These are phyloP conservation scores for Yponomeuta sedellus DNA, from an alignment of 2,888 invertebrate genomes.

Conservation along the genomic window DNA sequence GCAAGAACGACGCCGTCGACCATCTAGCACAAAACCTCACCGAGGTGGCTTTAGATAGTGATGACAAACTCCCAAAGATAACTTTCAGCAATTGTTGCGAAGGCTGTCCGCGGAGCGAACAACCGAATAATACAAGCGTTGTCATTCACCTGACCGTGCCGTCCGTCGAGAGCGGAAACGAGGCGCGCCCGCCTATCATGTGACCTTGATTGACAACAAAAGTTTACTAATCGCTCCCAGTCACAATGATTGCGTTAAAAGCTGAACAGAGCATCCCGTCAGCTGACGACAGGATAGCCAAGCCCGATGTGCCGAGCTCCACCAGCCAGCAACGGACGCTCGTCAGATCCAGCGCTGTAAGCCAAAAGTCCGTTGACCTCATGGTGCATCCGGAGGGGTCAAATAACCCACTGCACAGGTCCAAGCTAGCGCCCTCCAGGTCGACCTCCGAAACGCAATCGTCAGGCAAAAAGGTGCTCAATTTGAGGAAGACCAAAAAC, in stretches of 20 bases:
- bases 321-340: conserved; percentile 68
- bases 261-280: conserved; percentile 53
- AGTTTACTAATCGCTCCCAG: conserved; percentile 20
- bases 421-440: conserved; percentile 63
- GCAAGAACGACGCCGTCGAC: conserved; percentile 43
- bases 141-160: conserved; percentile 65
- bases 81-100: conserved; percentile 71
- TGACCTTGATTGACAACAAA: conserved; percentile 33
- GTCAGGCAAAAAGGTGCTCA: conserved; percentile 60
- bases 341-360: conserved; percentile 78
- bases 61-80: conserved; percentile 63
- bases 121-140: conserved; percentile 51
- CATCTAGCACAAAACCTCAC: conserved; percentile 51
- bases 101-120: conserved; percentile 38
- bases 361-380: conserved; percentile 78
- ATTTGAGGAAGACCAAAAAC: conserved; percentile 68
- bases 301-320: conserved; percentile 39
- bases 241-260: conserved; percentile 66
- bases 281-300: conserved; percentile 49
- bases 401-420: conserved; percentile 64
- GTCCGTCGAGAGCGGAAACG: conserved; percentile 56
- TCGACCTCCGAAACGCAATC: conserved; percentile 69
- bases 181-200: conserved; percentile 69
- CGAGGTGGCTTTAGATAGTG: conserved; percentile 52
- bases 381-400: conserved; percentile 68